These are phyloP conservation scores for Manacus vitellinus DNA, from an alignment of 2,113 vertebrate genomes.

Conservation along the genomic window DNA sequence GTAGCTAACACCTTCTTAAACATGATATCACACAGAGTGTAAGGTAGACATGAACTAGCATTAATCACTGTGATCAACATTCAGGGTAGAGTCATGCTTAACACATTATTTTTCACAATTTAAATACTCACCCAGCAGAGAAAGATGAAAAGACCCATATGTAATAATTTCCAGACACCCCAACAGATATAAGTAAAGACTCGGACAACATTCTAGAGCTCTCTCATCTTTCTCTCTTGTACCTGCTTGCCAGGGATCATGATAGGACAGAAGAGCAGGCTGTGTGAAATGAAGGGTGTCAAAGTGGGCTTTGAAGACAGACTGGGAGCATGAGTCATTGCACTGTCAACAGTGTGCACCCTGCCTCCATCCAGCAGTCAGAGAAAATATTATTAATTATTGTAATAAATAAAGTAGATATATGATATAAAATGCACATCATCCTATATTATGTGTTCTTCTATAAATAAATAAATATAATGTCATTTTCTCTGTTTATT, in stretches of 20 bases:
- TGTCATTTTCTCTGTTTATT: neutral
- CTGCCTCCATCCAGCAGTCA: neutral
- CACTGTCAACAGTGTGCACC: neutral
- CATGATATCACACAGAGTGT: fast-evolving
- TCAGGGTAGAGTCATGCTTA: neutral
- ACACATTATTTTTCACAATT: neutral
- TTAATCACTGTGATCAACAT: neutral
- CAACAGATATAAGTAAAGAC: neutral
- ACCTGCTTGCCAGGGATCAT: fast-evolving
- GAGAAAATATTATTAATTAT: neutral
- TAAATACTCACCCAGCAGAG: neutral
- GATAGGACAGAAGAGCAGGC: neutral
- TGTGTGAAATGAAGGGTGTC: neutral
- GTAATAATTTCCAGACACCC: neutral
- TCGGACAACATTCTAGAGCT: neutral
- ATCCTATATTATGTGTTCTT: neutral
- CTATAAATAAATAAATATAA: neutral
- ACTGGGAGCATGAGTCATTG: neutral
- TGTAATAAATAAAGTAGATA: neutral
- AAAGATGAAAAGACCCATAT: neutral
- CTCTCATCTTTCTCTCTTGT: neutral
- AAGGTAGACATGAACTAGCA: neutral
- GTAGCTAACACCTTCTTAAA: neutral
- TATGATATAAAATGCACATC: neutral
- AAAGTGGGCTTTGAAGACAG: neutral